Percentiles rank a stretch among this genome's conserved stretches.
Evolutionary conservation across 2,797 vertebrate species (phyloP).

Genomic region (Emys orbicularis): DNA sequence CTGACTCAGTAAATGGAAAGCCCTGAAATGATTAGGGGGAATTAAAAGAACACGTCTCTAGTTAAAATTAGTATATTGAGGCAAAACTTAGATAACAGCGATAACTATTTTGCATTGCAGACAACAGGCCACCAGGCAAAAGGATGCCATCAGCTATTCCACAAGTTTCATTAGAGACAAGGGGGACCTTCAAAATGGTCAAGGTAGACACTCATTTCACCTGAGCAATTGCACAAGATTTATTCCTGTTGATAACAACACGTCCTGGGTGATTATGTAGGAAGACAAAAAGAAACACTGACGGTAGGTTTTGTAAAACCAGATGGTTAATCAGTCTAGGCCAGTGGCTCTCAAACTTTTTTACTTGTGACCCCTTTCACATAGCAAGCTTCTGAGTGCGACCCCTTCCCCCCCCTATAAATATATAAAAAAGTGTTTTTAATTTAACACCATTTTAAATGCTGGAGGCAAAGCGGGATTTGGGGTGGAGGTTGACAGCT

Average conservation of each 20-base stretch:
- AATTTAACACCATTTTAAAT: too few species aligned
- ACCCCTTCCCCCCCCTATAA: too few species aligned
- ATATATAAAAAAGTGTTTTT: too few species aligned
- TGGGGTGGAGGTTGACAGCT: too few species aligned
- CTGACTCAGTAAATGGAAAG: constrained; percentile 34
- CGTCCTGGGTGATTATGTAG: background rate
- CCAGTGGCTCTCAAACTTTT: background rate
- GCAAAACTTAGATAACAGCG: constrained; percentile 41
- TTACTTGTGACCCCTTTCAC: too few species aligned
- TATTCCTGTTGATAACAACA: background rate
- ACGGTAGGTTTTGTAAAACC: background rate
- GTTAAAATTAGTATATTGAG: constrained; percentile 53
- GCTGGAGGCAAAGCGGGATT: too few species aligned
- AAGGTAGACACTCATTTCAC: background rate
- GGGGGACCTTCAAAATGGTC: background rate
- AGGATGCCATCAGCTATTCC: background rate
- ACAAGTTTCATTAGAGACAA: background rate
- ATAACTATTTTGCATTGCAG: background rate
- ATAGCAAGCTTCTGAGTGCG: too few species aligned
- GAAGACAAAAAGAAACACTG: background rate
- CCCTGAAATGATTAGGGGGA: constrained; percentile 25
- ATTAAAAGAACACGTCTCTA: background rate
- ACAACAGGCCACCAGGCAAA: constrained; percentile 1
- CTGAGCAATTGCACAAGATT: background rate
- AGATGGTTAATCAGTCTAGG: constrained; percentile 9